Evolutionary conservation across 1,140 invertebrate species (phyloP).

Genomic region (Pollicipes pollicipes): DNA sequence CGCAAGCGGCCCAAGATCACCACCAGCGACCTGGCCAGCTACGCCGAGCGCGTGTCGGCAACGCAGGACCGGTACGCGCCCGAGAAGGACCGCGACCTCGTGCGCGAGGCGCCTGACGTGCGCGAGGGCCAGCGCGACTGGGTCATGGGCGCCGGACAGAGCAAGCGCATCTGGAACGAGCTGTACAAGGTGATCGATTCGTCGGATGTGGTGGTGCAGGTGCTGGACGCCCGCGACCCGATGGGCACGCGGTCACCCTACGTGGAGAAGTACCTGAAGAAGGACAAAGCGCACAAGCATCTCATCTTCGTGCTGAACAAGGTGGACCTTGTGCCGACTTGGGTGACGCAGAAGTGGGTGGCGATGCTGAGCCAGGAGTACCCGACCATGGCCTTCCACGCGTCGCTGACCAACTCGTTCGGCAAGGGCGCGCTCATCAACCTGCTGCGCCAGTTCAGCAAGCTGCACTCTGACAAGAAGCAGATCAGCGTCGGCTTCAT

Average conservation of each 20-base stretch:
- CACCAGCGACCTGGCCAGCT: conserved; percentile 42
- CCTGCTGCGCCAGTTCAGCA: conserved; percentile 86
- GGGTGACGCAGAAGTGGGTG: conserved; percentile 92
- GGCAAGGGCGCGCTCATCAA: conserved; percentile 96
- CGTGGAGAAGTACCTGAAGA: conserved; percentile 72
- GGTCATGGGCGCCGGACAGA: conserved; percentile 57
- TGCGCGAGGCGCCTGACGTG: conserved; percentile 50
- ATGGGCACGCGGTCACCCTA: conserved; percentile 84
- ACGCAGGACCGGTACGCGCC: conserved; percentile 55
- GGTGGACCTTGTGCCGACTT: conserved; percentile 76
- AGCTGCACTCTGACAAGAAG: conserved; percentile 85
- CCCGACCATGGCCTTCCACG: conserved; percentile 96
- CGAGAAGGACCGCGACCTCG: conserved; percentile 60
- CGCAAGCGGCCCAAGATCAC: conserved; percentile 64
- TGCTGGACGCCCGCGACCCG: conserved; percentile 86
- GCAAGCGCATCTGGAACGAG: conserved; percentile 97
- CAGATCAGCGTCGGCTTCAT: conserved; percentile 99
- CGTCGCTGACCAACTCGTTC: conserved; percentile 93
- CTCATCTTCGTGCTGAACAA: conserved; percentile 89
- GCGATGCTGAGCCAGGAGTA: conserved; percentile 62
- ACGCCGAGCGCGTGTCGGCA: conserved; percentile 48
- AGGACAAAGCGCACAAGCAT: conserved; percentile 87
- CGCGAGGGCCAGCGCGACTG: conserved; percentile 33
- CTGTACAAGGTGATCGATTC: conserved; percentile 98
- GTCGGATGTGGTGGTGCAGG: conserved; percentile 87